These are phyloP conservation scores for Apostichopus japonicus DNA, from an alignment of 35 echinoderm and acorn worm genomes.

Conservation along the genomic window DNA sequence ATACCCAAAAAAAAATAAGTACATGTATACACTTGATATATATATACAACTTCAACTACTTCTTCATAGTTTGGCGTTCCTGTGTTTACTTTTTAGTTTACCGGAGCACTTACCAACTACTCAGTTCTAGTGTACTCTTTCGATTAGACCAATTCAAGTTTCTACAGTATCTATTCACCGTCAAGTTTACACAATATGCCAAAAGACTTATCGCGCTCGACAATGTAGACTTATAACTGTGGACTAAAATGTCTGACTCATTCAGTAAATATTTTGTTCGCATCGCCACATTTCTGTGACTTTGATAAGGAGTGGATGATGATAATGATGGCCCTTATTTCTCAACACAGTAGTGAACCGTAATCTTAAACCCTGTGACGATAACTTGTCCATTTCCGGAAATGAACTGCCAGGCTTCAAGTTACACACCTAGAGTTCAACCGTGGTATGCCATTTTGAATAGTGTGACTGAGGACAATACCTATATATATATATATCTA, in stretches of 20 bases:
- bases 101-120: not conserved
- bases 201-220: not conserved
- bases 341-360: not conserved
- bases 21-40: not conserved
- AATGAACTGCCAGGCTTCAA: not conserved
- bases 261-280: slow-evolving; percentile 4
- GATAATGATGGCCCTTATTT: not conserved
- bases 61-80: no score
- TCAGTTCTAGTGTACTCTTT: not conserved
- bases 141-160: not conserved
- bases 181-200: not conserved
- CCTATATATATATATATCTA: no score
- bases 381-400: not conserved
- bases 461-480: no score
- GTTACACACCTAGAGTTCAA: not conserved
- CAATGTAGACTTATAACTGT: not conserved
- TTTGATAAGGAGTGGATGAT: not conserved
- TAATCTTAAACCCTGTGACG: not conserved
- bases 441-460: no score
- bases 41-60: no score
- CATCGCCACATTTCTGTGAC: not conserved
- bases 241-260: slow-evolving; percentile 1
- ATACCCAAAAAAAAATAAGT: no score
- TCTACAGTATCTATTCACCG: not conserved
- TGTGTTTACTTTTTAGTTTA: no score